phyloP scores from a whole-genome alignment of 2,888 invertebrate genomes.

The Acanthacorydalis orientalis region DNA sequence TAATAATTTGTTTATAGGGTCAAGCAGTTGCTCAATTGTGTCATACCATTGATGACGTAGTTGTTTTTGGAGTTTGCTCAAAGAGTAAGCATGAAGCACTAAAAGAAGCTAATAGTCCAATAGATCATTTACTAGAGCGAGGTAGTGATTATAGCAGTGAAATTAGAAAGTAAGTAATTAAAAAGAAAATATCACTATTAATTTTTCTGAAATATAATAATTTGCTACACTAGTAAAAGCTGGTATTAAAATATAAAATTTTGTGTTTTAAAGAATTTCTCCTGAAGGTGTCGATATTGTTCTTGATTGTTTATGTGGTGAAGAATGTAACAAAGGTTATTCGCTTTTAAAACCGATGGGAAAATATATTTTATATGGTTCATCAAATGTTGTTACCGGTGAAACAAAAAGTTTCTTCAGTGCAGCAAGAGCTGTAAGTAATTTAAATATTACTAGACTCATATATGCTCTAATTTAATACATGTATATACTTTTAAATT shows the following conservation, averaged over 20 bases:
- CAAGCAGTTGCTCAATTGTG: constrained; percentile 71
- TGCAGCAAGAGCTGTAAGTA: constrained; percentile 72
- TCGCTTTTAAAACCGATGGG: constrained; percentile 74
- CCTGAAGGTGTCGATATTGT: constrained; percentile 74
- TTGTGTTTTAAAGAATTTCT: constrained; percentile 31
- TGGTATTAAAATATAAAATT: background rate
- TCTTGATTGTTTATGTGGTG: constrained; percentile 75
- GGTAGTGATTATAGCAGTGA: constrained; percentile 69
- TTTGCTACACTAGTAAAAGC: background rate
- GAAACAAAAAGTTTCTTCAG: constrained; percentile 86
- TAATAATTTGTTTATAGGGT: constrained; percentile 37
- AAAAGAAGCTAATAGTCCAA: constrained; percentile 45
- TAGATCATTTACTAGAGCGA: constrained; percentile 65
- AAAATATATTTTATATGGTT: constrained; percentile 73
- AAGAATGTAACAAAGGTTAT: constrained; percentile 75
- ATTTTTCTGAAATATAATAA: too few relatives aligned
- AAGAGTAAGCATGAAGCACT: constrained; percentile 73
- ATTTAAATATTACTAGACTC: constrained; percentile 6
- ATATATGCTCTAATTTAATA: too few relatives aligned
- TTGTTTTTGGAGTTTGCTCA: constrained; percentile 71
- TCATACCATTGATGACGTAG: constrained; percentile 63
- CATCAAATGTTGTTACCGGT: constrained; percentile 76
- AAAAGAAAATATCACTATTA: constrained; percentile 2
- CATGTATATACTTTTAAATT: too few relatives aligned
- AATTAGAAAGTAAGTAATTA: constrained; percentile 55